Conservation (phyloP, 2,113 vertebrate species). For the Xiphophorus couchianus region DNA sequence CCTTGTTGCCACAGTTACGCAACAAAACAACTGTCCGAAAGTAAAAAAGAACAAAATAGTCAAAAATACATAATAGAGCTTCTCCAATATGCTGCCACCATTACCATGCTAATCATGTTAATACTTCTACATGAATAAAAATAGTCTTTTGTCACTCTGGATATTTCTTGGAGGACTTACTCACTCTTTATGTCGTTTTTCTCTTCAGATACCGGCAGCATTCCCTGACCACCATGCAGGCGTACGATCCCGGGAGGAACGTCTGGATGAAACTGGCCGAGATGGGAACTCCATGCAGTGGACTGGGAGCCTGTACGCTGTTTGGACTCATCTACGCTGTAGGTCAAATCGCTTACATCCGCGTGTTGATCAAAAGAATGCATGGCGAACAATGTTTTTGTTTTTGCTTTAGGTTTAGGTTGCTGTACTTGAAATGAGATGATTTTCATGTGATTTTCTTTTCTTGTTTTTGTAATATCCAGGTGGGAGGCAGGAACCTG, state of each 20-base stretch:
- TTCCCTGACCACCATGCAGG: constrained; percentile 79
- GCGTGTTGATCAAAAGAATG: too few species aligned
- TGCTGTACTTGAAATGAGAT: background rate
- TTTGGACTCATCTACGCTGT: constrained; percentile 83
- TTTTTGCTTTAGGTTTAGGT: background rate
- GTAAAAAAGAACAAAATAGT: too few species aligned
- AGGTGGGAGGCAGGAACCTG: constrained; percentile 82
- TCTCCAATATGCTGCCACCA: too few species aligned
- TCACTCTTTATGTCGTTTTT: background rate
- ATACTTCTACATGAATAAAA: background rate
- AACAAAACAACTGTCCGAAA: too few species aligned
- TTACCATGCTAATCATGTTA: background rate
- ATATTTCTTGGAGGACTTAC: background rate
- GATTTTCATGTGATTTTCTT: background rate
- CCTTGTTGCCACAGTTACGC: too few species aligned
- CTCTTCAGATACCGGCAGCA: constrained; percentile 75
- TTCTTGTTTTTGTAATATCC: background rate
- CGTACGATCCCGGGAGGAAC: constrained; percentile 75
- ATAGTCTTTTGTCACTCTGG: background rate
- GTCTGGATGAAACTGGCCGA: constrained; percentile 78
- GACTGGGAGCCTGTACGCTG: constrained; percentile 81
- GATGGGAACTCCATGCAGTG: constrained; percentile 80
- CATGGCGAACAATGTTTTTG: background rate
- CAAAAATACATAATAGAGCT: too few species aligned
- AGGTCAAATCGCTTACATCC: constrained; percentile 11